Evolutionary conservation across 2,113 vertebrate species (phyloP), one percentile per base, ranked within the genome.

Genomic region (Geococcyx californianus): DNA sequence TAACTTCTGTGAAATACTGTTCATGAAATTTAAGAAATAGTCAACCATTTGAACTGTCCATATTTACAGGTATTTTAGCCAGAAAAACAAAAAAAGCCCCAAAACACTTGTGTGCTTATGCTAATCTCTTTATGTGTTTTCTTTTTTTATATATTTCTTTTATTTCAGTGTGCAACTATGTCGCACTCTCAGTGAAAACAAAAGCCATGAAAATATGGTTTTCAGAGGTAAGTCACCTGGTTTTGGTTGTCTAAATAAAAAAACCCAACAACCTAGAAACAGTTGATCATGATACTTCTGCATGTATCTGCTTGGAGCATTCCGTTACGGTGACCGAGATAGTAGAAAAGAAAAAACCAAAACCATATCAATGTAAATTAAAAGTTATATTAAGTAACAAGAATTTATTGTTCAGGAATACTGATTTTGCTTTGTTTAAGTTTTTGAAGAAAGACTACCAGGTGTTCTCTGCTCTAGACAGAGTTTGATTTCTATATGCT

Each of bases 111-210:
- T 34, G 7, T 38, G 5, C 64, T 25, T 68, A 13, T 77, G 34
- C 15, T 66, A 55, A 20, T 80, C 73, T 29, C 13, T 66, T 23
- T 70, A 49, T 40, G 47, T 31, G 54, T 21, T 40, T 86, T 28
- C 24, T 31, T 6, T 86, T 59, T 84, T 67, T 29, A 8, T 42
- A 49, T 76, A 13, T 91, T 89, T 96, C 17, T 92, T 97, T 96
- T 87, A 28, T 98, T 96, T 69, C 95, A 99, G 99, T 94, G 98
- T 99, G 94, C 99, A 99, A 79, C 98, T 99, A 75, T 99, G 99
- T 97, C 99, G 99, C 89, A 94, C 97, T 47, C 98, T 99, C 56
- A 98, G 98, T 97, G 98, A 99, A 95, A 99, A 97, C 95, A 98
- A 98, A 98, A 98, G 97, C 85, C 98, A 98, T 80, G 98, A 99